Evolutionary conservation across 2,797 vertebrate species (phyloP).

Genomic region (Prionace glauca): DNA sequence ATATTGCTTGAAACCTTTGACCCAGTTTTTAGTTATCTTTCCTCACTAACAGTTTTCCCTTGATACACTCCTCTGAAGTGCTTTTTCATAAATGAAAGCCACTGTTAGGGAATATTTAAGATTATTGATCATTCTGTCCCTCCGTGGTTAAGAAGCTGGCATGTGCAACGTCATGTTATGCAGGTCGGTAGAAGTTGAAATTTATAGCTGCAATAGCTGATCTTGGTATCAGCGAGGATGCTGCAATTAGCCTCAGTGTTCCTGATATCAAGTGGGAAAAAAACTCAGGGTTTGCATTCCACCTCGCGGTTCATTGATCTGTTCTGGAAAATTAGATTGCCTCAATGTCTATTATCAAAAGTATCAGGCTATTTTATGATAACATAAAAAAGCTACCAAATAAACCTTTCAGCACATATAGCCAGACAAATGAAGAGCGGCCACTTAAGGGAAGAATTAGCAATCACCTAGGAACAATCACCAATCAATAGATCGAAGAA

Average conservation of each 20-base stretch:
- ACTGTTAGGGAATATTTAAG: not conserved
- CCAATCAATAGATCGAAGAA: not conserved
- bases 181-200: not conserved
- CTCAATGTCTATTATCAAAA: not conserved
- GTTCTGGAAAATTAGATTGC: not conserved
- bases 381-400: not conserved
- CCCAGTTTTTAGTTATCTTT: not conserved
- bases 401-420: not conserved
- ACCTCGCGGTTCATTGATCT: not conserved
- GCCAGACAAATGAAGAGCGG: not conserved
- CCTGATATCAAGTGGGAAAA: not conserved
- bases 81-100: not conserved
- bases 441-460: not conserved
- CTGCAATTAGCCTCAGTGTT: not conserved
- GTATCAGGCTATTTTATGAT: not conserved
- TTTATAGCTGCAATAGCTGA: not conserved
- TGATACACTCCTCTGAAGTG: not conserved
- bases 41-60: not conserved
- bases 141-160: not conserved
- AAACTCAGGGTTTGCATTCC: not conserved
- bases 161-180: not conserved
- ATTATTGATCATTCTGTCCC: not conserved
- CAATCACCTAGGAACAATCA: not conserved
- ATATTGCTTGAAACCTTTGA: not conserved
- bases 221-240: not conserved